These are phyloP conservation scores for Zoanthus solanderi DNA, from an alignment of 92 coral and sea anemone genomes.

Conservation along the genomic window DNA sequence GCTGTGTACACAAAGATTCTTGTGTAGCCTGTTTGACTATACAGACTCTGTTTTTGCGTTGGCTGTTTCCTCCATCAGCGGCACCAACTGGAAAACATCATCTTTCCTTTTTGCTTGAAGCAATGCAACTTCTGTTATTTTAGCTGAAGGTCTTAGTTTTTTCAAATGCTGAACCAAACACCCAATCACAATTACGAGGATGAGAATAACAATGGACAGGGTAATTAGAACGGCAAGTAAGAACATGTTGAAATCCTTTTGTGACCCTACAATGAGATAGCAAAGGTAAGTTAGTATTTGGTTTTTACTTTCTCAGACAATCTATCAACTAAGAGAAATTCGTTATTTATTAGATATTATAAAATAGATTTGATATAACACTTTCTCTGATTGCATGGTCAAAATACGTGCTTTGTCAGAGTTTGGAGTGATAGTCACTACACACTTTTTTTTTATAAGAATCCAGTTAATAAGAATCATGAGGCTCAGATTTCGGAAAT, in stretches of 20 bases:
- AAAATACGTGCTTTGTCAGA: no score
- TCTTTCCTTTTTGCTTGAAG: background rate
- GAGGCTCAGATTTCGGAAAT: no score
- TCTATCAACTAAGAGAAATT: no score
- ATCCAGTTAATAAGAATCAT: no score
- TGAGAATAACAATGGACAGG: background rate
- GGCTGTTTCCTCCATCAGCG: slow-evolving; percentile 7
- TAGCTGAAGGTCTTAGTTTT: background rate
- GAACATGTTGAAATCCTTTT: background rate
- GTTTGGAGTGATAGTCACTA: no score
- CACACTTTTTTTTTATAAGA: no score
- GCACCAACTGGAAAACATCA: background rate
- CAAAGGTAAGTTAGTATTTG: background rate
- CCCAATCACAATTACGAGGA: slow-evolving; percentile 16
- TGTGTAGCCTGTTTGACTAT: background rate
- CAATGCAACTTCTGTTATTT: background rate
- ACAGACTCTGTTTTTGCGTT: background rate
- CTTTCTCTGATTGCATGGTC: no score
- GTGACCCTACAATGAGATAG: background rate
- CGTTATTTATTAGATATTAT: no score
- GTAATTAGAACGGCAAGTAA: background rate
- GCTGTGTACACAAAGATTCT: no score
- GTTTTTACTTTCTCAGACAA: no score
- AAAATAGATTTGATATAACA: no score
- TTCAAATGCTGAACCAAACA: background rate